A percentile compares a stretch with the other conserved stretches of the same genome.
These are phyloP conservation scores for Gryllus longicercus DNA, from an alignment of 2,888 invertebrate species.

Conservation along the genomic window DNA sequence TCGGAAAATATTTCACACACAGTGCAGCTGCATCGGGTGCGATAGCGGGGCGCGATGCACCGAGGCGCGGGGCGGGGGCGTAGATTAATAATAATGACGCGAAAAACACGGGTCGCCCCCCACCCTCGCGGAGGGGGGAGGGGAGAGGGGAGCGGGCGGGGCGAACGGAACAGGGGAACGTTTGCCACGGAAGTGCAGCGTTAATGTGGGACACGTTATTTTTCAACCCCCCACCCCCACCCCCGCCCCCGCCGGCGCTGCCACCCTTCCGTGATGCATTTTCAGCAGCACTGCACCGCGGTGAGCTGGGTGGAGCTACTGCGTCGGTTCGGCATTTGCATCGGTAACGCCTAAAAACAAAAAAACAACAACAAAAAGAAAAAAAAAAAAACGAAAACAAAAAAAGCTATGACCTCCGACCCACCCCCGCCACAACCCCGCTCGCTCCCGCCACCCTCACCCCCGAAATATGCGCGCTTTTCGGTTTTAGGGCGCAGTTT, in stretches of 20 bases:
- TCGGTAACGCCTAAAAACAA: background rate
- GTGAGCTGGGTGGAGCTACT: background rate
- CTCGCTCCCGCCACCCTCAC: background rate
- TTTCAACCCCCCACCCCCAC: background rate
- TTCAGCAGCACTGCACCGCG: background rate
- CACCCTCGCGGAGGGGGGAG: background rate
- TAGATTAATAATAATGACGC: slow-evolving; percentile 1
- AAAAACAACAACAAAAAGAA: no score
- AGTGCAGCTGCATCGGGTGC: slow-evolving; percentile 10
- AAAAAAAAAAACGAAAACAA: no score
- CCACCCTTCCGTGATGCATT: background rate
- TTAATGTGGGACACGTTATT: background rate
- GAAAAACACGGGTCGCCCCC: background rate
- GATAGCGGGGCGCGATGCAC: background rate
- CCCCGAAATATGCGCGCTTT: background rate
- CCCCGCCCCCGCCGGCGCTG: background rate
- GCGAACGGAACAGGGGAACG: background rate
- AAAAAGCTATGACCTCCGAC: background rate
- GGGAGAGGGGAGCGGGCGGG: no score
- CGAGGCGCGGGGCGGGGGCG: background rate
- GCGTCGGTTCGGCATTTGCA: background rate
- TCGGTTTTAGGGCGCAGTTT: background rate
- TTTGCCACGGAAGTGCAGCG: background rate
- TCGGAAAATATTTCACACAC: slow-evolving; percentile 17
- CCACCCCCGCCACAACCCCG: background rate